phyloP scores from a whole-genome alignment of 2,888 invertebrate genomes.

The Scotopteryx bipunctaria region DNA sequence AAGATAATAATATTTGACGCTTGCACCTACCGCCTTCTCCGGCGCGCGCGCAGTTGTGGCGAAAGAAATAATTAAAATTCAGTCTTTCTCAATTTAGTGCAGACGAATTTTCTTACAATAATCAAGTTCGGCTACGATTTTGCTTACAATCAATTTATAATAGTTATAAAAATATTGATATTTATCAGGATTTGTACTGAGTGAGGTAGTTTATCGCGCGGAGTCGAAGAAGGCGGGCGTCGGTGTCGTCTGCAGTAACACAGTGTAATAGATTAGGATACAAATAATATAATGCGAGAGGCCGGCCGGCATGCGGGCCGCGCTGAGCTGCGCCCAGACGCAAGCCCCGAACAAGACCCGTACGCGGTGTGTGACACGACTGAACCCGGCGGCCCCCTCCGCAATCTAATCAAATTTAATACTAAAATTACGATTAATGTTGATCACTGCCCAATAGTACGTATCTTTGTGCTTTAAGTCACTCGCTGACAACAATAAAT shows the following conservation, averaged over 20 bases:
- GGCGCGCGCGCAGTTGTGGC: slow-evolving; percentile 38
- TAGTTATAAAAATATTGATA: slow-evolving; percentile 5
- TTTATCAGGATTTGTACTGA: slow-evolving; percentile 29
- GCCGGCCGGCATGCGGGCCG: slow-evolving; percentile 59
- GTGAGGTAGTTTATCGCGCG: slow-evolving; percentile 38
- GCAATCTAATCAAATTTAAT: slow-evolving; percentile 79
- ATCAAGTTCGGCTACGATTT: too few species aligned
- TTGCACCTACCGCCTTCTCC: slow-evolving; percentile 39
- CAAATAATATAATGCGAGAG: slow-evolving; percentile 61
- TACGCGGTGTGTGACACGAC: slow-evolving; percentile 71
- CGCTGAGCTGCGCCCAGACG: slow-evolving; percentile 62
- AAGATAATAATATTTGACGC: slow-evolving; percentile 60
- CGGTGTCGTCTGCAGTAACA: slow-evolving; percentile 62
- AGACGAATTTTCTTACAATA: slow-evolving; percentile 10
- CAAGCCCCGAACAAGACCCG: slow-evolving; percentile 75
- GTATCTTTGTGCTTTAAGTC: slow-evolving; percentile 82
- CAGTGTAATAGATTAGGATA: slow-evolving; percentile 70
- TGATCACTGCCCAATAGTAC: slow-evolving; percentile 84
- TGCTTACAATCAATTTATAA: background rate
- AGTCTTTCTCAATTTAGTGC: slow-evolving; percentile 16
- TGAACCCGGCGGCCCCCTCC: slow-evolving; percentile 68
- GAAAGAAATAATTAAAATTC: slow-evolving; percentile 15
- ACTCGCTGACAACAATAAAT: slow-evolving; percentile 78
- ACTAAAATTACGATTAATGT: slow-evolving; percentile 82
- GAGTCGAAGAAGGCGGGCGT: slow-evolving; percentile 47